Conservation (phyloP, 2,113 vertebrate genomes). For the Balaeniceps rex region DNA sequence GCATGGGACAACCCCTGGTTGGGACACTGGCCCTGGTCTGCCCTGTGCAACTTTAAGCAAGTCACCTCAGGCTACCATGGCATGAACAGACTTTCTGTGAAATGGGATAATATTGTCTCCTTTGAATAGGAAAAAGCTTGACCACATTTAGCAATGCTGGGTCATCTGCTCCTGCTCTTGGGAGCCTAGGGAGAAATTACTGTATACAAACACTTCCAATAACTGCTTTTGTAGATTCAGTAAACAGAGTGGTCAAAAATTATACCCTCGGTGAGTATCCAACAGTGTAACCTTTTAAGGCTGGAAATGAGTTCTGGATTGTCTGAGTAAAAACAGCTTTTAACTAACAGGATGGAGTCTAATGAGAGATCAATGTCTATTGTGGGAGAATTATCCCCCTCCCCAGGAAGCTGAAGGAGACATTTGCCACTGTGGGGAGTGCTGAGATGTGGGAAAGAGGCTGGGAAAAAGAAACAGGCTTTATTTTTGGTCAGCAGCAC, state of each 20-base stretch:
- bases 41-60: background rate
- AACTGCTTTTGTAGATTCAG: constrained; percentile 28
- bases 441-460: background rate
- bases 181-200: constrained; percentile 33
- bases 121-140: background rate
- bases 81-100: background rate
- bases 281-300: constrained; percentile 55
- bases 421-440: background rate
- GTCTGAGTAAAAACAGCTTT: constrained; percentile 58
- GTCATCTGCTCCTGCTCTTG: background rate
- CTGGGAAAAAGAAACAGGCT: background rate
- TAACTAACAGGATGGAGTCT: constrained; percentile 62
- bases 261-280: constrained; percentile 33
- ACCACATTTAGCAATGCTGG: background rate
- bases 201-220: constrained; percentile 22
- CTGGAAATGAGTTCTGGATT: constrained; percentile 56
- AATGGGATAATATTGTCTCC: background rate
- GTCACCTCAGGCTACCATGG: background rate
- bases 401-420: constrained; percentile 26
- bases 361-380: constrained; percentile 55
- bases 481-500: background rate
- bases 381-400: constrained; percentile 35
- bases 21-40: background rate
- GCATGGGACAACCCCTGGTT: rapidly evolving
- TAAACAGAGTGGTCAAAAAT: constrained; percentile 65